Evolutionary conservation across 1,140 invertebrate genomes (phyloP).

Genomic region (Pseudomyrmex pallidus): DNA sequence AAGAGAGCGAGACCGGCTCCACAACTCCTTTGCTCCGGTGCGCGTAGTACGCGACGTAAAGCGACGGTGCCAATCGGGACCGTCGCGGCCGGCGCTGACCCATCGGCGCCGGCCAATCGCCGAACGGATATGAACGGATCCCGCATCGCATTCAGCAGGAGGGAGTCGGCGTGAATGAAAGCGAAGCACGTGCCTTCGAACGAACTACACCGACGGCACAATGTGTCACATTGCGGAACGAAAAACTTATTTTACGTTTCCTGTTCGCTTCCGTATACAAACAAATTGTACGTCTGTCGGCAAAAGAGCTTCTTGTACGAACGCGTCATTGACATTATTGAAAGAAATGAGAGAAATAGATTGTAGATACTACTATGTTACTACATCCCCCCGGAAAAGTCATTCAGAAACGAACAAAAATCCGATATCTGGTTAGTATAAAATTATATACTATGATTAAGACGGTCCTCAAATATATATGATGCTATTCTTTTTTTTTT

Average conservation of each 20-base stretch:
- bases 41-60: constrained; percentile 49
- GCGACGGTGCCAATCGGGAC: constrained; percentile 48
- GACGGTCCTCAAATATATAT: too few species aligned
- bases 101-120: constrained; percentile 57
- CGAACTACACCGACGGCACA: constrained; percentile 57
- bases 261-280: background rate
- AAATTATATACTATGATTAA: too few species aligned
- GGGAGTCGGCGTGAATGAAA: constrained; percentile 71
- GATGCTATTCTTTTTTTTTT: too few species aligned
- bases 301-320: too few species aligned
- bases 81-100: background rate
- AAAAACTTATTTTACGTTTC: background rate
- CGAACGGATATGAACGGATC: constrained; percentile 17
- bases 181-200: constrained; percentile 69
- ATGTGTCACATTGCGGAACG: background rate
- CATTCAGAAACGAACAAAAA: too few species aligned
- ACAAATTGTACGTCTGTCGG: too few species aligned
- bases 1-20: constrained; percentile 13
- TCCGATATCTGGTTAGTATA: too few species aligned
- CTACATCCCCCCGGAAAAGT: too few species aligned
- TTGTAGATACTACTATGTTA: too few species aligned
- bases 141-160: constrained; percentile 46
- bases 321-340: too few species aligned
- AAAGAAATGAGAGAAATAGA: too few species aligned
- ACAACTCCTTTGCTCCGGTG: constrained; percentile 21